A percentile compares a stretch with the other conserved stretches of the same genome.
Conservation (phyloP, 1,140 invertebrate species). For the Acyrthosiphon pisum region DNA sequence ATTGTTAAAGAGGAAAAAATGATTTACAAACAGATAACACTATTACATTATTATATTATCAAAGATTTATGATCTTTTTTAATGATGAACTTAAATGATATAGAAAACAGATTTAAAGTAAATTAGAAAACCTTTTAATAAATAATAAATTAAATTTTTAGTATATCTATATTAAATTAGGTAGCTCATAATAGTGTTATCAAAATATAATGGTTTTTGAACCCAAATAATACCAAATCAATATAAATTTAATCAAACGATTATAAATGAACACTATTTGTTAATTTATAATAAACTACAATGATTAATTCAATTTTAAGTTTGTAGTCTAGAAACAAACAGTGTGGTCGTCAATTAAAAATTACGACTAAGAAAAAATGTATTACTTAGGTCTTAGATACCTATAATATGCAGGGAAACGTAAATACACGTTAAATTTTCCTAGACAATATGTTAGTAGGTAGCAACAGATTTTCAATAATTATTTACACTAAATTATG, state of each 20-base stretch:
- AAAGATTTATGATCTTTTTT: not conserved
- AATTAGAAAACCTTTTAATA: not conserved
- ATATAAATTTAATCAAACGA: not conserved
- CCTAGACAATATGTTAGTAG: not conserved
- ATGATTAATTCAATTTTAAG: not conserved
- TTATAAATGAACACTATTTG: not conserved
- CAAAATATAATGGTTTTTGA: not conserved
- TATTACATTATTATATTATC: constrained; percentile 8
- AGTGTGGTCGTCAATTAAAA: not conserved
- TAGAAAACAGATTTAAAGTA: not conserved
- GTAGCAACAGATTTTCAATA: not conserved
- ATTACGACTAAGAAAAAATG: not conserved
- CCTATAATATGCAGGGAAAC: not conserved
- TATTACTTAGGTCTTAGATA: not conserved
- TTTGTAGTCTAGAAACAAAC: not conserved
- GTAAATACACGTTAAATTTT: not conserved
- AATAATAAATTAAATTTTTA: not conserved
- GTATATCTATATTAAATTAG: constrained; percentile 4
- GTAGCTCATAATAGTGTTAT: not conserved
- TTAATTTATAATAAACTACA: not conserved
- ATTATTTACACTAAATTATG: not conserved
- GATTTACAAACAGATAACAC: constrained; percentile 22
- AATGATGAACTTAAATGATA: not conserved
- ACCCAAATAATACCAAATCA: constrained; percentile 2
- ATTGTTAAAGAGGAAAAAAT: not conserved